These are phyloP conservation scores for Agelaius tricolor DNA, from an alignment of 2,113 vertebrate genomes.

Conservation along the genomic window DNA sequence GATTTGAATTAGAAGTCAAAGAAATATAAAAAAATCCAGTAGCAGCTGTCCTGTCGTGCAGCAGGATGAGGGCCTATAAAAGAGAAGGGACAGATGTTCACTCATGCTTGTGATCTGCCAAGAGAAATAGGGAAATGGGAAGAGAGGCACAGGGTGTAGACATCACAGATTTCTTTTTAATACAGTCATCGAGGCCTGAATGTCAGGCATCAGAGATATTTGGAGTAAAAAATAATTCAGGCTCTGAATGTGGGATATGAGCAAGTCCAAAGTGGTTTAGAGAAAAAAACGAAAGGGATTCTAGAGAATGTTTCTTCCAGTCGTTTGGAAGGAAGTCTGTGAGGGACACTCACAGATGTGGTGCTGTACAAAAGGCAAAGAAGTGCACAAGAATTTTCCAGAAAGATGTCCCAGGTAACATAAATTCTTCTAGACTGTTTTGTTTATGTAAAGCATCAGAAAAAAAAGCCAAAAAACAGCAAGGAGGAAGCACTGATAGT, in stretches of 20 bases:
- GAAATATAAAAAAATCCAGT: neutral
- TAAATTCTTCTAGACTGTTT: neutral
- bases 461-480: neutral
- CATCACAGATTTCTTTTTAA: neutral
- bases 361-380: neutral
- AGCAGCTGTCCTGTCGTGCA: neutral
- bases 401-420: neutral
- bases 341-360: neutral
- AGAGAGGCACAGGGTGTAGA: neutral
- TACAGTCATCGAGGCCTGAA: rapidly evolving
- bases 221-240: neutral
- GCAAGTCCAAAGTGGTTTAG: neutral
- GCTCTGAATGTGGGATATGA: neutral
- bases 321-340: neutral
- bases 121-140: neutral
- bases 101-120: neutral
- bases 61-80: neutral
- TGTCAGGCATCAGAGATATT: neutral
- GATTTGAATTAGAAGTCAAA: neutral
- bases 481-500: neutral
- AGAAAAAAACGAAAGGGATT: neutral
- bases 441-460: neutral
- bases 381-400: neutral
- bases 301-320: neutral
- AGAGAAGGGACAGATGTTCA: neutral